Base-by-base conservation (phyloP, 2,113 vertebrate genomes). In the Mustela lutreola region DNA sequence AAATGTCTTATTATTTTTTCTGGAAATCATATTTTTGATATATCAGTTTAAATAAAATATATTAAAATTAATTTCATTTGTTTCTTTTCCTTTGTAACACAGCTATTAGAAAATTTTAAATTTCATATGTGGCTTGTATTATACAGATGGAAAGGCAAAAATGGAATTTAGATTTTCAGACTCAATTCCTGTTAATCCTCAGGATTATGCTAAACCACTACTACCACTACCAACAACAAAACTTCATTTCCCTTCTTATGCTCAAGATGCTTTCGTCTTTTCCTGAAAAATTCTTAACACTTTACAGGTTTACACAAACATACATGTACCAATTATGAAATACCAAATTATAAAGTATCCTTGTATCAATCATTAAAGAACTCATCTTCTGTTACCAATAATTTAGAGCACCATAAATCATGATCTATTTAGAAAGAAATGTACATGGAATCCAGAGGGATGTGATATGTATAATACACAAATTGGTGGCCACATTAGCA, bases 151-250 rank as follows among this genome's bases (percentile, higher is more conserved):
- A 14, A 19, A 33, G 45, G 79, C 36, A 76, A 79, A 95, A 70
- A 83, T 19, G 31, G 81, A 82, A 86, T 95, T 70, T 78, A 91
- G 22, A 88, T 71, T 53, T 83, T 95, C 48, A 75, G 63, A 75
- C 81, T 85, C 71, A 42, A 70, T 94, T 85, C 26, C 26, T 36
- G 9, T 48, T 58, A 50, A 62, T 45, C 31, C 26, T 79, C 33
- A 80, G 22, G 26, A 53, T 94, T 42, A 56, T 12, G n/a, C 33
- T 80, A 80, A 89, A 45, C 28, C 18, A 63, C 18, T 11, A 76
- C 7, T 2, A 76, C 4, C 15, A 53, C 4, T 33, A 36, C 31
- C 18, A 81, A 4, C 19, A 28, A 2, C 5, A 71, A 31, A n/a
- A 76, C 39, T 62, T 56, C 36, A 58, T 65, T 70, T 95, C 12